These are phyloP conservation scores for Tautogolabrus adspersus DNA, from an alignment of 2,113 vertebrate genomes.

Conservation along the genomic window DNA sequence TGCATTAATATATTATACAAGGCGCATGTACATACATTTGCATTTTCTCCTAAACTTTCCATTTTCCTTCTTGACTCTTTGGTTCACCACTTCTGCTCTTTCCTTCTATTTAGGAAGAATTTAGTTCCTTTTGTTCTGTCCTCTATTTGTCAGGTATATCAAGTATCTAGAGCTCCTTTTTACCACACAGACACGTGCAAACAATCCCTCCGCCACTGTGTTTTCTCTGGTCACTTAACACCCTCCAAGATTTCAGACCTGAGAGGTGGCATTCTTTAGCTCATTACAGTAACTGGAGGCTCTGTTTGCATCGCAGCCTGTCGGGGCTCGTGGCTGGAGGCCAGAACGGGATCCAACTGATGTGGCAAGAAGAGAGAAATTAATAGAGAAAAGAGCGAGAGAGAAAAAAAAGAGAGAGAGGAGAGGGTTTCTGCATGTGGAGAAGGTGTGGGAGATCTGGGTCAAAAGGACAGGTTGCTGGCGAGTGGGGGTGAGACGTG, in stretches of 20 bases:
- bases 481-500: constrained; percentile 35
- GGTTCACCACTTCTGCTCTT: background rate
- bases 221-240: constrained; percentile 60
- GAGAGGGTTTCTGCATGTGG: constrained; percentile 1
- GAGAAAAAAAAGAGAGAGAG: background rate
- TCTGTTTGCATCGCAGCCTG: constrained; percentile 56
- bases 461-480: constrained; percentile 68
- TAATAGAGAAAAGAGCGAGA: background rate
- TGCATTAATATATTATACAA: constrained; percentile 47
- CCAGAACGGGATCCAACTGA: constrained; percentile 52
- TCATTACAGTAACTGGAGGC: constrained; percentile 58
- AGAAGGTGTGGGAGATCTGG: constrained; percentile 66
- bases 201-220: constrained; percentile 1
- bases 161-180: background rate
- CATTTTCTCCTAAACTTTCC: background rate
- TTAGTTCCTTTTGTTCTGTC: background rate
- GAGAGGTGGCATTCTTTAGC: constrained; percentile 66
- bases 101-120: background rate
- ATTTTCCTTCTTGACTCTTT: background rate
- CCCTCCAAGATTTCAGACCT: constrained; percentile 39
- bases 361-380: constrained; percentile 27
- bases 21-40: background rate
- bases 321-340: constrained; percentile 71
- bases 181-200: background rate
- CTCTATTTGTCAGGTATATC: background rate